Evolutionary conservation across 2,797 vertebrate species (phyloP), one percentile per base, ranked within the genome.

Genomic region (Telmatherina bonti): DNA sequence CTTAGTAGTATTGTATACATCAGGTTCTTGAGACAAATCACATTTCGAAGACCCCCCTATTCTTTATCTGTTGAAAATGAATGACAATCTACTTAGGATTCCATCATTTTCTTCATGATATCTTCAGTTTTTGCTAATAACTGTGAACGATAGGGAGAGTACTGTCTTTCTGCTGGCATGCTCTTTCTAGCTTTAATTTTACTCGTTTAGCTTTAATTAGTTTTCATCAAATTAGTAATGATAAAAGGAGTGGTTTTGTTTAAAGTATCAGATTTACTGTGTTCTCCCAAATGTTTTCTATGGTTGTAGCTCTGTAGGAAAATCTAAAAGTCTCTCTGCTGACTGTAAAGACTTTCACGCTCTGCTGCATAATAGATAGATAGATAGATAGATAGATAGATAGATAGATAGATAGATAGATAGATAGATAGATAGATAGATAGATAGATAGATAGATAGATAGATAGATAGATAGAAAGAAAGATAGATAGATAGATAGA

Each of bases 341-440:
- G 41, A 18, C 15, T 45, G 1, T 20, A n/a, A 45, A 45, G 18
- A 45, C 41, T 45, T 20, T 20, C 18, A 45, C 7, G 18, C 38
- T 18, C 18, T 13, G 1, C 4, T 18, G 16, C 41, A 18, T 20
- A n/a, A 45, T n/a, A 53, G 35, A 66, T 47, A 35, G 64, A 65
- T 62, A 33, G 69, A 75, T 76, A 55, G 67, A 76, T 72, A 55
- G 55, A 69, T 64, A 35, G 70, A 57, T 66, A 20, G 62, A 78
- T 55, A 65, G 64, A 83, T 51, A n/a, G 62, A 78, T 70, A 59
- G 83, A 70, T 41, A 41, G 38, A 41, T 41, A 41, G 38, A 36
- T 36, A 36, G 35, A 63, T 49, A 33, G 63, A 72, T 64, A 55
- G 82, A 72, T 67, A 59, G 63, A 68, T 63, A 38, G 72, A 62